Percentiles rank a stretch among this genome's conserved stretches.
Conservation (phyloP, 2,113 vertebrate genomes). For the Tetrao urogallus region DNA sequence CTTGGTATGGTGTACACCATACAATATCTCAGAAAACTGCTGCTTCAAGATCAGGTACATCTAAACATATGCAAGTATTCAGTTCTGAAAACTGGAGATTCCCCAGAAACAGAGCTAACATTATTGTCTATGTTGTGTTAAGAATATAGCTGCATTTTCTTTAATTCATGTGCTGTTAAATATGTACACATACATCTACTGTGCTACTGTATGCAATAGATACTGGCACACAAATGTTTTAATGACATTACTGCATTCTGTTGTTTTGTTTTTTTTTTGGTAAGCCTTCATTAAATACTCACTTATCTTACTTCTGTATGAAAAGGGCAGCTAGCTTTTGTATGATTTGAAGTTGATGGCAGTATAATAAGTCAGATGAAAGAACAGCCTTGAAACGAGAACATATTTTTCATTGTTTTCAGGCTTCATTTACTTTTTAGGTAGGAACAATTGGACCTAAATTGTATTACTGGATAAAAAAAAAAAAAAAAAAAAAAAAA, state of each 20-base stretch:
- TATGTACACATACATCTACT: background rate
- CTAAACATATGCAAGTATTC: background rate
- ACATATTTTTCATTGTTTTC: slow-evolving; percentile 21
- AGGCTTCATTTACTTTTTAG: slow-evolving; percentile 15
- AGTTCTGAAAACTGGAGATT: background rate
- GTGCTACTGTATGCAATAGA: background rate
- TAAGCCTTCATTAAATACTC: slow-evolving; percentile 5
- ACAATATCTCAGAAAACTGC: background rate
- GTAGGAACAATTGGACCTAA: background rate
- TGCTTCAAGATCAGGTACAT: background rate
- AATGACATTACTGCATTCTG: background rate
- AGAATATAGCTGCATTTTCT: background rate
- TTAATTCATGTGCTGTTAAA: background rate
- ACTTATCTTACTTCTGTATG: background rate
- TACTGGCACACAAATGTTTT: background rate
- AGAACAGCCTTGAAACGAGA: background rate
- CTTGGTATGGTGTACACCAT: background rate
- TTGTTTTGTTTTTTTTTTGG: background rate
- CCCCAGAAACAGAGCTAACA: background rate
- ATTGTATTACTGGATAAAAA: background rate
- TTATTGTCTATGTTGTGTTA: accelerated
- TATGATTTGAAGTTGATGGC: background rate
- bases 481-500: background rate
- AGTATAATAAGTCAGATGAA: slow-evolving; percentile 4
- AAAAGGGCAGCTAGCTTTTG: slow-evolving; percentile 24